Percentiles rank a stretch among this genome's conserved stretches.
Conservation (phyloP, 2,797 vertebrate genomes). For the Onychomys torridus region DNA sequence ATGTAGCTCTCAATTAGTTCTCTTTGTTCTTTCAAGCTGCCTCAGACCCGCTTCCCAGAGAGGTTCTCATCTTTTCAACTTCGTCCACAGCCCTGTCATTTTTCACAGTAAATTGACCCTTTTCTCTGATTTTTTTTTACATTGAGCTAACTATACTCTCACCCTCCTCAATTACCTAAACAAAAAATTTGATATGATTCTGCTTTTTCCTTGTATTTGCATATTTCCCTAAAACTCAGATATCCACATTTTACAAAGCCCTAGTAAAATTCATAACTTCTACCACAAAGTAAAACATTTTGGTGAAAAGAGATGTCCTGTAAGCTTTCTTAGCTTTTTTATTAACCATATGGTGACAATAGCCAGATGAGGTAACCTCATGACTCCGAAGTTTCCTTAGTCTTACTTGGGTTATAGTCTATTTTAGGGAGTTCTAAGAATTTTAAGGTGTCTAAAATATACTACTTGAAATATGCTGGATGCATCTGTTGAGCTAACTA, state of each 20-base stretch:
- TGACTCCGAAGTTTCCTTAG: not conserved
- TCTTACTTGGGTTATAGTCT: not conserved
- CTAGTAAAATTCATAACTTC: not conserved
- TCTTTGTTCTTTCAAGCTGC: not conserved
- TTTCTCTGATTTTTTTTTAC: conserved; percentile 10
- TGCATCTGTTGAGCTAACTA: not conserved
- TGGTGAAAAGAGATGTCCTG: not conserved
- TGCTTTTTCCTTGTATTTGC: not conserved
- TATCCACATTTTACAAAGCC: not conserved
- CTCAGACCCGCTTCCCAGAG: not conserved
- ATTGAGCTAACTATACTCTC: conserved; percentile 18
- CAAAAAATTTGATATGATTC: not conserved
- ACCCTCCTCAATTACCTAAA: not conserved
- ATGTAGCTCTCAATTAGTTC: conserved; percentile 23
- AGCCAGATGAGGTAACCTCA: not conserved
- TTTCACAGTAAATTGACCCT: not conserved
- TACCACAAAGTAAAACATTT: not conserved
- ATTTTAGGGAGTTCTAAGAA: not conserved
- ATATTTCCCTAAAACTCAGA: conserved; percentile 18
- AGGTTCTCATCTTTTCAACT: conserved; percentile 29
- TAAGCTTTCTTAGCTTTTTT: not conserved
- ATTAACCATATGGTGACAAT: not conserved
- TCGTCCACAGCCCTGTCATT: not conserved
- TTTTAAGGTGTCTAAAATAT: not conserved
- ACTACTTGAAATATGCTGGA: not conserved